Conservation (phyloP, 2,797 vertebrate species). For the Sphenopsis melanotis region DNA sequence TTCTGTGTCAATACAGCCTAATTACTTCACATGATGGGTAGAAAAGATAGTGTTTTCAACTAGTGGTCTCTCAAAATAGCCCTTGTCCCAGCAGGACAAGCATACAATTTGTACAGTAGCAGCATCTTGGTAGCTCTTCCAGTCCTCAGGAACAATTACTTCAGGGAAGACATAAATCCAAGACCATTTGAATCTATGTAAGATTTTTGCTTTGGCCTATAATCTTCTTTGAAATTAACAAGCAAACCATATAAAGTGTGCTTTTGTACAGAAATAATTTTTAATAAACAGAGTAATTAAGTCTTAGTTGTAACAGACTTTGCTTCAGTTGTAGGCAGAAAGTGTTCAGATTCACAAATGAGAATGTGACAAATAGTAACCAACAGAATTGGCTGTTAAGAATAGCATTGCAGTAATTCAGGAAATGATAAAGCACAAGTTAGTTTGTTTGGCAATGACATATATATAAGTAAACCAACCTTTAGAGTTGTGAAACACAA, state of each 20-base stretch:
- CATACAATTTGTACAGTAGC: accelerated
- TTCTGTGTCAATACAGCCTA: background rate
- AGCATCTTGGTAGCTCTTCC: background rate
- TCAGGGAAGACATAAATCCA: background rate
- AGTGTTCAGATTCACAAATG: background rate
- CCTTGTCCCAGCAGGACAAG: background rate
- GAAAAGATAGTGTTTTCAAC: background rate
- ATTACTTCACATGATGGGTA: background rate
- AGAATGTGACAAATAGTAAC: background rate
- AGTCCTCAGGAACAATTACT: background rate
- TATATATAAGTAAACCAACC: background rate
- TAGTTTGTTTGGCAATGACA: background rate
- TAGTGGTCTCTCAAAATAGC: background rate
- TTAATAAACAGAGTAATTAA: background rate
- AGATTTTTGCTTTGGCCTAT: background rate
- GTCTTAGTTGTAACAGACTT: background rate
- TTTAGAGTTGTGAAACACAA: background rate
- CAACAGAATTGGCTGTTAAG: background rate
- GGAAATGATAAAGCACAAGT: background rate
- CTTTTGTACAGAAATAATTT: background rate
- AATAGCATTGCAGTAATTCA: background rate
- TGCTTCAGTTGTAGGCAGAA: background rate
- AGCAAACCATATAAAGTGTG: background rate
- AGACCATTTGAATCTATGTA: background rate
- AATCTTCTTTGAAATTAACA: background rate